A percentile compares a stretch with the other conserved stretches of the same genome.
Conservation (phyloP, 2,797 vertebrate species). For the Schizothorax lantsangensis region DNA sequence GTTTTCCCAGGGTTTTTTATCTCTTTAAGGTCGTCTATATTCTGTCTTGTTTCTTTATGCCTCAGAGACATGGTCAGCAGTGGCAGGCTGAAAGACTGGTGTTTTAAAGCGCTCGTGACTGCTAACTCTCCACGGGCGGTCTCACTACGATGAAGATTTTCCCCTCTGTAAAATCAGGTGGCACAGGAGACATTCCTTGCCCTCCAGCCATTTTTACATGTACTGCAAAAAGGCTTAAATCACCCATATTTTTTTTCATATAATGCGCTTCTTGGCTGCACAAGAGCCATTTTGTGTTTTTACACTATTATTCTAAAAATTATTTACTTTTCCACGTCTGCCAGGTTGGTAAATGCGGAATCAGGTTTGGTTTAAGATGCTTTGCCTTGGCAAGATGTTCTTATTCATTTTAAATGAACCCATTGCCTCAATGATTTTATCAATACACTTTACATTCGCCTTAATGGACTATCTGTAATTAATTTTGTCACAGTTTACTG, state of each 20-base stretch:
- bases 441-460: slow-evolving; percentile 48
- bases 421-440: slow-evolving; percentile 35
- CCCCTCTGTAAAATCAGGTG: background rate
- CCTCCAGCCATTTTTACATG: slow-evolving; percentile 34
- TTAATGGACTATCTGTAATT: slow-evolving; percentile 49
- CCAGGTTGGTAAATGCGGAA: background rate
- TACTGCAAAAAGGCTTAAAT: slow-evolving; percentile 16
- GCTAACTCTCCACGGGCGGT: background rate
- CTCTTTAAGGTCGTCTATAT: slow-evolving; percentile 49
- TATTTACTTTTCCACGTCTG: background rate
- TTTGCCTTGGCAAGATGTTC: slow-evolving; percentile 7
- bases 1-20: slow-evolving; percentile 19
- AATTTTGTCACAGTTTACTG: slow-evolving; percentile 43
- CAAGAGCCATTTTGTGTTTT: slow-evolving; percentile 6
- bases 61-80: slow-evolving; percentile 39
- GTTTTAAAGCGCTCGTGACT: slow-evolving; percentile 17
- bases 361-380: background rate
- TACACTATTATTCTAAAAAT: background rate
- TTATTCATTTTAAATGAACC: slow-evolving; percentile 43
- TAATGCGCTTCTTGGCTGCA: slow-evolving; percentile 18
- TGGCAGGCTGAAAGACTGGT: slow-evolving; percentile 10
- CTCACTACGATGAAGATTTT: slow-evolving; percentile 20
- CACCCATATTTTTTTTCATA: slow-evolving; percentile 22
- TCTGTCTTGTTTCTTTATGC: slow-evolving; percentile 24
- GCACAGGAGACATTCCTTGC: slow-evolving; percentile 16